Conservation (phyloP, 2,113 vertebrate species). For the Balaeniceps rex region DNA sequence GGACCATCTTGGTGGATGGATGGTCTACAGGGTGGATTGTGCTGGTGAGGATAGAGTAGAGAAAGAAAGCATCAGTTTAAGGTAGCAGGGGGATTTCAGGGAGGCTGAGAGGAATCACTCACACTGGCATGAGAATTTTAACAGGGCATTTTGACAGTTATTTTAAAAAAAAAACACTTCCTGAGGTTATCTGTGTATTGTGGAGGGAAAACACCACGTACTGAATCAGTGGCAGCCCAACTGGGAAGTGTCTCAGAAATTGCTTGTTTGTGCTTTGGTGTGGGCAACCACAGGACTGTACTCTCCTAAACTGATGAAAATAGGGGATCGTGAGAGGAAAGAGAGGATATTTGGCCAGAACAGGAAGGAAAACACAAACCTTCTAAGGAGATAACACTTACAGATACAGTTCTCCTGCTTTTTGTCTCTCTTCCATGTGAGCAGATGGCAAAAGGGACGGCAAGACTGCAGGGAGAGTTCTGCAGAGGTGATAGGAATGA, state of each 20-base stretch:
- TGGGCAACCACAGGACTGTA: background rate
- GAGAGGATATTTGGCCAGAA: background rate
- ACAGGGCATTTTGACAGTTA: background rate
- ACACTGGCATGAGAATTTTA: background rate
- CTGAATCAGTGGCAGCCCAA: background rate
- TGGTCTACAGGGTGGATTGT: background rate
- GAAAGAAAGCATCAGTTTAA: background rate
- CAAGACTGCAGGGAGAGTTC: background rate
- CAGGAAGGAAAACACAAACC: background rate
- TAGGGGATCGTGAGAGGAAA: background rate
- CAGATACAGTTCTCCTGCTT: background rate
- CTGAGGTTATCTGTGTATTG: background rate
- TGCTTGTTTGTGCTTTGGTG: background rate
- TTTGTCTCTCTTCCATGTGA: background rate
- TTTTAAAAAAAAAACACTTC: background rate
- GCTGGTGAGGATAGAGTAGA: background rate
- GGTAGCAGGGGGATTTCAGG: background rate
- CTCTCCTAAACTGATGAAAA: background rate
- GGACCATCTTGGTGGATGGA: background rate
- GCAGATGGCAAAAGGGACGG: background rate
- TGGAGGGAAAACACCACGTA: background rate
- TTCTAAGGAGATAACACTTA: background rate
- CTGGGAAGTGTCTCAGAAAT: background rate
- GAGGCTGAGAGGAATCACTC: background rate
- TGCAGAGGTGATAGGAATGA: background rate